These are phyloP conservation scores for Aldrovandia affinis DNA, from an alignment of 2,797 vertebrate genomes.

Conservation along the genomic window DNA sequence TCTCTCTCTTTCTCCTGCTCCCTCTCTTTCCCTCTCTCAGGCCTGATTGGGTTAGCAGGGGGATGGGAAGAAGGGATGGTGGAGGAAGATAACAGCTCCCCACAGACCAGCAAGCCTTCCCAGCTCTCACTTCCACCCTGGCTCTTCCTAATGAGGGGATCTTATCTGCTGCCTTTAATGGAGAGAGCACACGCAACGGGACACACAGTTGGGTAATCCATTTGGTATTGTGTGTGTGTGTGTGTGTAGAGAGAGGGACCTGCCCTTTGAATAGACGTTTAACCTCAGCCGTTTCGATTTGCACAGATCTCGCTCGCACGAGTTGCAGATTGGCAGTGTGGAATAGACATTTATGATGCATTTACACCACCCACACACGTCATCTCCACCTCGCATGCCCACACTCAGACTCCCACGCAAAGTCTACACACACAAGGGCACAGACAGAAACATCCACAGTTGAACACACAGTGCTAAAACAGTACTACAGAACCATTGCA, in stretches of 20 bases:
- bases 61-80: not conserved
- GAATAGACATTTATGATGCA: not conserved
- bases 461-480: slow-evolving; percentile 44
- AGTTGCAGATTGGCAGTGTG: not conserved
- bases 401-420: too few relatives aligned
- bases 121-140: not conserved
- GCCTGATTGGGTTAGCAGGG: slow-evolving; percentile 1
- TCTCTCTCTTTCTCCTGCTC: not conserved
- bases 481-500: too few relatives aligned
- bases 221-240: too few relatives aligned
- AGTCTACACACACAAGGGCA: slow-evolving; percentile 19
- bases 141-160: not conserved
- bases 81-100: not conserved
- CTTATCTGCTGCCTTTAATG: not conserved
- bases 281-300: not conserved
- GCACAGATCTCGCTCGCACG: not conserved
- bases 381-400: too few relatives aligned
- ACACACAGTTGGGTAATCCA: not conserved
- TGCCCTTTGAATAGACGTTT: not conserved
- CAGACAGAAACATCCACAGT: slow-evolving; percentile 39
- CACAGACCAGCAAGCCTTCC: not conserved
- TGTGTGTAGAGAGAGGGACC: too few relatives aligned
- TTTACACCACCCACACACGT: slow-evolving; percentile 8
- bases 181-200: not conserved
- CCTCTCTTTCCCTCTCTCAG: slow-evolving; percentile 15